Evolutionary conservation across 2,888 invertebrate species (phyloP).

Genomic region (Megastigmus dorsalis): DNA sequence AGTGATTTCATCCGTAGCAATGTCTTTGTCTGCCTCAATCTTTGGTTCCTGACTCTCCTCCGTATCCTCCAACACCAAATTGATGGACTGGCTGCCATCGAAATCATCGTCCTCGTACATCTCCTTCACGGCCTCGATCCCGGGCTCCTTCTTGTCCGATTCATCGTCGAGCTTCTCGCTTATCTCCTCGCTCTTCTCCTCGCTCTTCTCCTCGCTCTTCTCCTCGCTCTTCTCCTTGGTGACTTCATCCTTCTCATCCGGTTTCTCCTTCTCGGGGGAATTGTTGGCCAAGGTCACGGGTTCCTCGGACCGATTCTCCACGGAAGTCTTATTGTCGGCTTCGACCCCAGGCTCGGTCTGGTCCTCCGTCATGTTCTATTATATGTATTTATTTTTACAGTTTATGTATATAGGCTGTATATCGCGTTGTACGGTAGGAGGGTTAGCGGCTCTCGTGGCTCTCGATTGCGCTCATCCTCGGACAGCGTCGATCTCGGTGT

Average conservation of each 20-base stretch:
- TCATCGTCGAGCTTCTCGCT: too few relatives aligned
- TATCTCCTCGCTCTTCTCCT: constrained; percentile 28
- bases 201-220: constrained; percentile 29
- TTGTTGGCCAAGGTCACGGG: not conserved
- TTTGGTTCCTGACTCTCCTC: not conserved
- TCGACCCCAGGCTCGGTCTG: constrained; percentile 28
- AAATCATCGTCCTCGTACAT: constrained; percentile 22
- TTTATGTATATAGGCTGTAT: too few relatives aligned
- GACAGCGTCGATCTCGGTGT: constrained; percentile 12
- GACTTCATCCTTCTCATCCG: constrained; percentile 50
- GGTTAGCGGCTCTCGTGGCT: not conserved
- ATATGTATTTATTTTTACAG: not conserved
- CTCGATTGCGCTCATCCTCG: constrained; percentile 49
- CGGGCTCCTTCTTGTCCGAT: not conserved
- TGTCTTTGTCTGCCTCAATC: constrained; percentile 16
- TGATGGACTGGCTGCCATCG: constrained; percentile 36
- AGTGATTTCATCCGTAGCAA: constrained; percentile 22
- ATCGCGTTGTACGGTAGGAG: too few relatives aligned
- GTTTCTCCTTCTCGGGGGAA: constrained; percentile 37
- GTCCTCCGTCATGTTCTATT: constrained; percentile 27
- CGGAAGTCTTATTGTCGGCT: not conserved
- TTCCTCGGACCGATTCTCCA: not conserved
- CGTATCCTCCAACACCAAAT: constrained; percentile 29
- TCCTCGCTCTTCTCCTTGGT: constrained; percentile 54
- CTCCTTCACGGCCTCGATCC: constrained; percentile 23